These are phyloP conservation scores for Chesias legatella DNA, from an alignment of 2,888 invertebrate species.

Conservation along the genomic window DNA sequence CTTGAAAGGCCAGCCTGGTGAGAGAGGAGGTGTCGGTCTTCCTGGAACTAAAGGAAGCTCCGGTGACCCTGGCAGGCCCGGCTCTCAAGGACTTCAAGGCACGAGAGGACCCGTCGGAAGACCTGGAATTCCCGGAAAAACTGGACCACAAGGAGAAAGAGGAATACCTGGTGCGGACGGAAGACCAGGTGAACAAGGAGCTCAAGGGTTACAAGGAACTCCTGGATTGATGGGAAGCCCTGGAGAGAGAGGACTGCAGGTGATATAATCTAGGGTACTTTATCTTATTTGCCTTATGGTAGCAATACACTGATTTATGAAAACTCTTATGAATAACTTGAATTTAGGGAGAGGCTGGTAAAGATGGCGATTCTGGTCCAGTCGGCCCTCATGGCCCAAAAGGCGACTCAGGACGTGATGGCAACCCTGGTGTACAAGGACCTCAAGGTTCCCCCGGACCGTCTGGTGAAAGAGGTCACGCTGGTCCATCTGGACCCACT, in stretches of 20 bases:
- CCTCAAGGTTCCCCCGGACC: constrained; percentile 86
- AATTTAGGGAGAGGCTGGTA: constrained; percentile 86
- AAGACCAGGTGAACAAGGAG: constrained; percentile 90
- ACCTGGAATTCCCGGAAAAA: constrained; percentile 85
- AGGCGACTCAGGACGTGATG: constrained; percentile 90
- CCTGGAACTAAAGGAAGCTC: constrained; percentile 81
- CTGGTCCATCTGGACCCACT: constrained; percentile 83
- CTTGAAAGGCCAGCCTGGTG: constrained; percentile 87
- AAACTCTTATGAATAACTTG: not conserved
- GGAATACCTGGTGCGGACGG: constrained; percentile 92
- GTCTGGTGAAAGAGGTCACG: constrained; percentile 85
- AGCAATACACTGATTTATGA: not conserved
- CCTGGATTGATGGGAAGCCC: constrained; percentile 88
- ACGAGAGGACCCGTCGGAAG: constrained; percentile 84
- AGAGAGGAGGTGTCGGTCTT: constrained; percentile 80
- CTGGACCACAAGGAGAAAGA: constrained; percentile 85
- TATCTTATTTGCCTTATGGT: not conserved
- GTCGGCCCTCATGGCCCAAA: constrained; percentile 88
- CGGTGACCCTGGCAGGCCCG: constrained; percentile 83
- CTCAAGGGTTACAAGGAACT: constrained; percentile 88
- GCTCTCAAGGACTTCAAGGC: constrained; percentile 84
- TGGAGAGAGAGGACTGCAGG: constrained; percentile 88
- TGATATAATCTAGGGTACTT: constrained; percentile 45
- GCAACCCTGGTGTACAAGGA: constrained; percentile 87
- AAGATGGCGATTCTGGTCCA: constrained; percentile 88